A percentile compares a stretch with the other conserved stretches of the same genome.
These are phyloP conservation scores for Montipora capricornis DNA, from an alignment of 64 coral and sea anemone species.

Conservation along the genomic window DNA sequence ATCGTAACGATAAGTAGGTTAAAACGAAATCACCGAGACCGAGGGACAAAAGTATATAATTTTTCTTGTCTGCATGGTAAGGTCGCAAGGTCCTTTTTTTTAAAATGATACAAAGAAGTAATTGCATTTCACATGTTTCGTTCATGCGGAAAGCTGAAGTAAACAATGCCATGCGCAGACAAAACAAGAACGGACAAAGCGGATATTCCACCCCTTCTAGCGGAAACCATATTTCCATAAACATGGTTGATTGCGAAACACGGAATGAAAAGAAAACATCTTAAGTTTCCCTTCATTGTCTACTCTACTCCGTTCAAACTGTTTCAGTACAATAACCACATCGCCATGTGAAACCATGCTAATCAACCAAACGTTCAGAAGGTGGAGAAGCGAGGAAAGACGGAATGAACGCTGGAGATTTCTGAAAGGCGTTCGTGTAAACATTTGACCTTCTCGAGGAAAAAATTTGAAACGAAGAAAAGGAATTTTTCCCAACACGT, in stretches of 20 bases:
- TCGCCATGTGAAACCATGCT: background rate
- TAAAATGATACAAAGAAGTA: background rate
- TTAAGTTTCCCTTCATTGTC: background rate
- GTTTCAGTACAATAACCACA: background rate
- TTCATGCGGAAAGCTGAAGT: background rate
- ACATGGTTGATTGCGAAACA: conserved; percentile 34
- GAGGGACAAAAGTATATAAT: background rate
- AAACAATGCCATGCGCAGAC: conserved; percentile 55
- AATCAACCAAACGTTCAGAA: background rate
- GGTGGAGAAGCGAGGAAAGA: background rate
- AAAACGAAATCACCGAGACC: background rate
- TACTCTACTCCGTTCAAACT: background rate
- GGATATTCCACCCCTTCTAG: background rate
- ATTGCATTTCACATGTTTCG: background rate
- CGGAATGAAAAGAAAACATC: background rate
- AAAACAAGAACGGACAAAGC: conserved; percentile 1
- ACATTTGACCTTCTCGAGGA: background rate
- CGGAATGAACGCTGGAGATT: background rate
- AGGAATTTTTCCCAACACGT: background rate
- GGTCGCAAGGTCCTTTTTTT: background rate
- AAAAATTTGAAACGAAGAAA: background rate
- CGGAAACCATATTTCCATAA: conserved; percentile 49
- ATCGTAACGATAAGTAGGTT: too few relatives aligned
- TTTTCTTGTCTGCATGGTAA: background rate
- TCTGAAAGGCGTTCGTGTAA: background rate